Evolutionary conservation across 2,888 invertebrate species (phyloP), one percentile per base, ranked within the genome.

Genomic region (Elysia crispata): DNA sequence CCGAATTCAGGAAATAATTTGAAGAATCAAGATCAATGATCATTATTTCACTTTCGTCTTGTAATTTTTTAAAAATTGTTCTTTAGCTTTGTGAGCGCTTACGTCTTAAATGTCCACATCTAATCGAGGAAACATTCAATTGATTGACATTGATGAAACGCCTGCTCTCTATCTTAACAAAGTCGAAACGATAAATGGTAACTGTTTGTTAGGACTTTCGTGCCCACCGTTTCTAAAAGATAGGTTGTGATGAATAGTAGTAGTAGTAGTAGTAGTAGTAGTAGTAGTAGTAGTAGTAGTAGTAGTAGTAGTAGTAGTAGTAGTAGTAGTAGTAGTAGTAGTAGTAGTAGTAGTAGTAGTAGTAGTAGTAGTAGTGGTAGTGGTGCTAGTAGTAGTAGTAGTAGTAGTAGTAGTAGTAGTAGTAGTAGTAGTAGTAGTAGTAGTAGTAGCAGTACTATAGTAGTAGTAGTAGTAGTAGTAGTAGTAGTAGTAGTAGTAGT

Each of bases 211-310:
- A n/a, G n/a, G n/a, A n/a, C n/a, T n/a, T n/a, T n/a, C n/a, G n/a
- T n/a, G n/a, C n/a, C n/a, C n/a, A n/a, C n/a, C n/a, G n/a, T n/a
- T n/a, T n/a, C n/a, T n/a, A n/a, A n/a, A 41, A 41, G n/a, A 74
- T 31, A 6, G 57, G 74, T 74, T 57, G 74, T 74, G 54, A 57
- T 74, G 57, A 57, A n/a, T 72, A 74, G 74, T 74, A 74, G 74
- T 74, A 74, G 74, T 60, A 74, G 74, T 74, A 74, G 74, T 74
- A 74, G 74, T 74, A 60, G 74, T 60, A 60, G 74, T 74, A 74
- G 74, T 60, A 74, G 74, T 60, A 74, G 74, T 74, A 74, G 57
- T 74, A 74, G 74, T 74, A 74, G 74, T 60, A 74, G 74, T 74
- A 74, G 74, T 74, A 41, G 64, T 49, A 33, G 76, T 76, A 72